Percentiles rank a stretch among this genome's conserved stretches.
Evolutionary conservation across 2,797 vertebrate genomes (phyloP).

Genomic region (Clarias platycephalus): DNA sequence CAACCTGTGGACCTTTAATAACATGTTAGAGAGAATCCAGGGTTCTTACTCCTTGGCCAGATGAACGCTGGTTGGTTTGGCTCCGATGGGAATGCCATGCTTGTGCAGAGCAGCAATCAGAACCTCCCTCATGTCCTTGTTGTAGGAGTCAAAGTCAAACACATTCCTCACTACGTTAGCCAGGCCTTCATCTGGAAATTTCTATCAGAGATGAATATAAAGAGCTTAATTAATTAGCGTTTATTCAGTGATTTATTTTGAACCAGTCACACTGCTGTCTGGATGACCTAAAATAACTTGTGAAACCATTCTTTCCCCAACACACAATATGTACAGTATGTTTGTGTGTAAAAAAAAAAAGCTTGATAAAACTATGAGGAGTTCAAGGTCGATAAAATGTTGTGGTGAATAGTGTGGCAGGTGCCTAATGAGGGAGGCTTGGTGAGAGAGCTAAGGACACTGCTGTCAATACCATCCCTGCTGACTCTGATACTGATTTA

Average conservation of each 20-base stretch:
- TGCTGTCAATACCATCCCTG: constrained; percentile 33
- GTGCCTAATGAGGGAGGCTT: constrained; percentile 10
- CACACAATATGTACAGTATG: not conserved
- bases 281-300: constrained; percentile 4
- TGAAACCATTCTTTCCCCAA: not conserved
- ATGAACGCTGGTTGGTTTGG: constrained; percentile 85
- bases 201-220: constrained; percentile 71
- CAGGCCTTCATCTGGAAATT: constrained; percentile 91
- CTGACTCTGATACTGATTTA: constrained; percentile 37
- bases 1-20: constrained; percentile 15
- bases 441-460: constrained; percentile 15
- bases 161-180: constrained; percentile 92
- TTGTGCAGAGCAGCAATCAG: constrained; percentile 90
- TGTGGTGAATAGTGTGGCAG: not conserved
- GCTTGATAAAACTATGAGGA: not conserved
- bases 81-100: constrained; percentile 93
- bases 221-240: not conserved
- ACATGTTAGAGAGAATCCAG: constrained; percentile 35
- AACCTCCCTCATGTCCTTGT: constrained; percentile 86
- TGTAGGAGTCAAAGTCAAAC: constrained; percentile 99
- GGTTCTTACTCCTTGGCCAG: constrained; percentile 97
- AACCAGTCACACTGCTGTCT: not conserved
- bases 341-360: not conserved
- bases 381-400: not conserved
- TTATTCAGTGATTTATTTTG: not conserved